Percentiles rank a stretch among this genome's conserved stretches.
Conservation (phyloP, 2,797 vertebrate genomes). For the Eulemur coronatus region DNA sequence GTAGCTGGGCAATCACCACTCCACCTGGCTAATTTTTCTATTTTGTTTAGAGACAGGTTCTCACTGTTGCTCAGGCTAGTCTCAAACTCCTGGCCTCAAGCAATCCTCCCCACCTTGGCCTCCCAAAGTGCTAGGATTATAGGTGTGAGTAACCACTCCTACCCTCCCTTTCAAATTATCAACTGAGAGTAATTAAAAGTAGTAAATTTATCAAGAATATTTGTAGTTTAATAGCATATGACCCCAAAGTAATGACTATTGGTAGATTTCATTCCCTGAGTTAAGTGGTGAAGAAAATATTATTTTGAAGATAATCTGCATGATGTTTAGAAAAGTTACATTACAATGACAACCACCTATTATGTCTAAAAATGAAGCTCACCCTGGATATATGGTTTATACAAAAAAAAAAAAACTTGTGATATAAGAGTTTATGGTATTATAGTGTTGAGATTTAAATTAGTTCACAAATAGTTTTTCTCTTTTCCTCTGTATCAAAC, state of each 20-base stretch:
- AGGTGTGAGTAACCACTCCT: not conserved
- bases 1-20: not conserved
- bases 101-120: not conserved
- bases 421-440: not conserved
- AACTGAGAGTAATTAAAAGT: not conserved
- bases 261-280: not conserved
- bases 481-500: not conserved
- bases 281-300: not conserved
- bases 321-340: conserved; percentile 4
- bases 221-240: conserved; percentile 3
- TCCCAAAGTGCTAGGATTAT: not conserved
- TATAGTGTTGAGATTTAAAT: not conserved
- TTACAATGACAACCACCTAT: not conserved
- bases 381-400: not conserved
- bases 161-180: not conserved
- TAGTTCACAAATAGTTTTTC: not conserved
- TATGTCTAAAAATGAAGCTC: not conserved
- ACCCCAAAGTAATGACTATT: not conserved
- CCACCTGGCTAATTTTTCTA: not conserved
- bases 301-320: not conserved
- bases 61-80: not conserved
- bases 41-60: not conserved
- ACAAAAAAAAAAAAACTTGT: not conserved
- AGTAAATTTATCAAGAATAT: not conserved
- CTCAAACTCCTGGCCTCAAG: not conserved